Percentiles rank a stretch among this genome's conserved stretches.
Conservation (phyloP, 1,140 invertebrate genomes). For the Hesperophylax magnus region DNA sequence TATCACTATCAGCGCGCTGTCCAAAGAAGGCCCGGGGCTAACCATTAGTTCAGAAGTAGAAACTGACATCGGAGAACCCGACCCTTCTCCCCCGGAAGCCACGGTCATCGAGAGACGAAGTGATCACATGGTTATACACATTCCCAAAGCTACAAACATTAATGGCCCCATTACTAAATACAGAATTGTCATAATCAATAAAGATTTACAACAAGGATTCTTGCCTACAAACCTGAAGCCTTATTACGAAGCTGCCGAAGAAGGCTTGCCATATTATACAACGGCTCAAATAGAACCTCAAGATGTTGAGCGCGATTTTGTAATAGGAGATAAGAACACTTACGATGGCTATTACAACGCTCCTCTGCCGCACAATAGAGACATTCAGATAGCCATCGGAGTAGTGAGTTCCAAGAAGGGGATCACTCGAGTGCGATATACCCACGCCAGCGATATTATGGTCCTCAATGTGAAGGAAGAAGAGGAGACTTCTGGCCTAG, state of each 20-base stretch:
- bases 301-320: conserved; percentile 76
- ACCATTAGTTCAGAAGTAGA: conserved; percentile 70
- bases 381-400: conserved; percentile 82
- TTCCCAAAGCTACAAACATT: conserved; percentile 76
- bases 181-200: conserved; percentile 80
- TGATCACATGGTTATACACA: conserved; percentile 74
- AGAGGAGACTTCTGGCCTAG: conserved; percentile 64
- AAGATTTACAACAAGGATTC: conserved; percentile 73
- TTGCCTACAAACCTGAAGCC: conserved; percentile 72
- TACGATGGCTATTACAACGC: conserved; percentile 87
- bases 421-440: conserved; percentile 77
- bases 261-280: conserved; percentile 83
- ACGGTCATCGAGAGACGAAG: conserved; percentile 73
- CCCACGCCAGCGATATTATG: conserved; percentile 70
- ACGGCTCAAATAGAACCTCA: conserved; percentile 80
- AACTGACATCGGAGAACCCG: conserved; percentile 80
- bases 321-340: conserved; percentile 81
- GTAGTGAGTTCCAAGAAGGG: conserved; percentile 78
- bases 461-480: conserved; percentile 66
- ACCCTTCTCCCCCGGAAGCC: conserved; percentile 75
- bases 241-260: conserved; percentile 73
- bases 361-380: conserved; percentile 75
- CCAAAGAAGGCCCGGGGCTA: conserved; percentile 74
- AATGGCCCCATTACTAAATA: conserved; percentile 83
- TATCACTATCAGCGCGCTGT: conserved; percentile 77